Percentiles rank a stretch among this genome's conserved stretches.
These are phyloP conservation scores for Leptinotarsa texana DNA, from an alignment of 1,140 invertebrate species.

Conservation along the genomic window DNA sequence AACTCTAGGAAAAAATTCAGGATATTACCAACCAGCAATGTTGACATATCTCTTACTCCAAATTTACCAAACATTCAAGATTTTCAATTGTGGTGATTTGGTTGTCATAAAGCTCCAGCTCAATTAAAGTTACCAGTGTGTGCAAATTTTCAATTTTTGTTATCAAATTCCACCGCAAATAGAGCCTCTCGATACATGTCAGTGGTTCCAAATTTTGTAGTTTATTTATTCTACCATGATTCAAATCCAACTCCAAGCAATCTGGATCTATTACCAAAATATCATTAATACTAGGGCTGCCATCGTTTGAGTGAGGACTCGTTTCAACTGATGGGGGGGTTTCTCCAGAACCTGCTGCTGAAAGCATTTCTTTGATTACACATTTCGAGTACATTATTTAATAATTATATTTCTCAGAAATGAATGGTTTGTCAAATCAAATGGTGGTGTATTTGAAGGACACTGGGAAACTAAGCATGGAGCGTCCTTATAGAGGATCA, in stretches of 20 bases:
- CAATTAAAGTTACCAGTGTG: slow-evolving; percentile 73
- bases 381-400: too few relatives aligned
- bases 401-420: too few relatives aligned
- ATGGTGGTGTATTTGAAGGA: too few relatives aligned
- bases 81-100: slow-evolving; percentile 91
- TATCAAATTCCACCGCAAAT: slow-evolving; percentile 92
- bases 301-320: neutral
- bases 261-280: slow-evolving; percentile 53
- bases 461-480: too few relatives aligned
- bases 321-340: neutral
- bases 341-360: neutral
- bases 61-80: slow-evolving; percentile 81
- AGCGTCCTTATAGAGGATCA: too few relatives aligned
- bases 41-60: slow-evolving; percentile 71
- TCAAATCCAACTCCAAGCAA: slow-evolving; percentile 77
- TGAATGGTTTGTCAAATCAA: too few relatives aligned
- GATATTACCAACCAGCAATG: slow-evolving; percentile 11
- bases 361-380: neutral
- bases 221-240: slow-evolving; percentile 82
- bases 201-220: slow-evolving; percentile 81
- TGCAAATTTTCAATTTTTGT: slow-evolving; percentile 91
- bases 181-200: slow-evolving; percentile 75
- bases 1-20: slow-evolving; percentile 63
- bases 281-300: slow-evolving; percentile 49
- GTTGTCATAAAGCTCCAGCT: slow-evolving; percentile 96